Percentiles rank a stretch among this genome's conserved stretches.
Evolutionary conservation across 2,113 vertebrate genomes (phyloP).

Genomic region (Gymnogyps californianus): DNA sequence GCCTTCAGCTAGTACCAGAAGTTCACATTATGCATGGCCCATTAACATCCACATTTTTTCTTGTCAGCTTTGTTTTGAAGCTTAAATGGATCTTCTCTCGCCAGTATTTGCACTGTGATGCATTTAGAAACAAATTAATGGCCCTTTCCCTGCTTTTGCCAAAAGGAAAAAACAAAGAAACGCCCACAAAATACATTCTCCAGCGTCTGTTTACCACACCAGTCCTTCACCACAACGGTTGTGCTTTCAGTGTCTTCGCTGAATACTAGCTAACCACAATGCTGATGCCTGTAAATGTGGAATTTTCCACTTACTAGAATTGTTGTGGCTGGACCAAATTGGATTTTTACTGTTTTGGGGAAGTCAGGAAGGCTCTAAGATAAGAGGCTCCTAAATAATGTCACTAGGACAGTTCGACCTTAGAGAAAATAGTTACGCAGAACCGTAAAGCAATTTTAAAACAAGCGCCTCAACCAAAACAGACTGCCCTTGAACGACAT

Average conservation of each 20-base stretch:
- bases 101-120: background rate
- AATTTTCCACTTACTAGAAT: no score
- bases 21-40: background rate
- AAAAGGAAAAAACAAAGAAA: background rate
- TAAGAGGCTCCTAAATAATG: no score
- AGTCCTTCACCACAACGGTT: background rate
- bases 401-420: no score
- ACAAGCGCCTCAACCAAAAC: no score
- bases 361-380: no score
- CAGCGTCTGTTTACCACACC: background rate
- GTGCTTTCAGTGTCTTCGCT: background rate
- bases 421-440: no score
- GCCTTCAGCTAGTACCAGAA: background rate
- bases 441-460: no score
- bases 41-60: background rate
- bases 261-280: background rate
- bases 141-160: background rate
- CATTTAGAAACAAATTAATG: background rate
- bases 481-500: no score
- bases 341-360: no score
- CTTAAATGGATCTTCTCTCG: background rate
- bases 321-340: no score
- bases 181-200: background rate
- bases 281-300: no score
- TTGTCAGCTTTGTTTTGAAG: background rate